Conservation (phyloP, 2,888 invertebrate species). For the Drosophila fulvimacula region DNA sequence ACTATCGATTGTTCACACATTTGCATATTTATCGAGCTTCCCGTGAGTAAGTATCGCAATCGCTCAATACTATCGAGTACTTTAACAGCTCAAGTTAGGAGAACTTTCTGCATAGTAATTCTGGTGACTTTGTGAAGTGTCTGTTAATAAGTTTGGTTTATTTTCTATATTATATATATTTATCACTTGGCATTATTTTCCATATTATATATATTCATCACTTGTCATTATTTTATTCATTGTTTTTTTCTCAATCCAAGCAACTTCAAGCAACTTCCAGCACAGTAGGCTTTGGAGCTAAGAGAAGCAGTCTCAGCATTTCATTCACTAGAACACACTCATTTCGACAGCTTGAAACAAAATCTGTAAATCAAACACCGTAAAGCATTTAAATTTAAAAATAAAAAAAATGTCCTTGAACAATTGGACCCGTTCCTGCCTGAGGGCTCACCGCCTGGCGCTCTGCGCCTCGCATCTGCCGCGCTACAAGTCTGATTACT, state of each 20-base stretch:
- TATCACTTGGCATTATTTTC: too few relatives aligned
- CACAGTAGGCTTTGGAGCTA: neutral
- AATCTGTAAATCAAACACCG: conserved; percentile 30
- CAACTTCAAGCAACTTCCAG: too few relatives aligned
- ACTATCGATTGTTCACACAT: too few relatives aligned
- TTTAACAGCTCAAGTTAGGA: too few relatives aligned
- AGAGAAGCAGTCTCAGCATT: neutral
- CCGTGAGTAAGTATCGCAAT: neutral
- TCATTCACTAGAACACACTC: conserved; percentile 7
- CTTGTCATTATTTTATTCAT: neutral
- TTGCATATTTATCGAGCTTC: too few relatives aligned
- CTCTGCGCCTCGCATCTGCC: neutral
- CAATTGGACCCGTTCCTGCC: conserved; percentile 12
- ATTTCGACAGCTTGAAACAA: conserved; percentile 50
- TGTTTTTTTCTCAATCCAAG: neutral
- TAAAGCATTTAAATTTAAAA: neutral
- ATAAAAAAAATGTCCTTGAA: conserved; percentile 27
- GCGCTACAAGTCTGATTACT: conserved; percentile 55
- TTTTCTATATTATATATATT: neutral
- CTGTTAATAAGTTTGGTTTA: too few relatives aligned
- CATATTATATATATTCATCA: neutral
- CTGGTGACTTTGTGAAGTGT: too few relatives aligned
- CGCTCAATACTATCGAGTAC: too few relatives aligned
- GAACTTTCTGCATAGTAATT: too few relatives aligned
- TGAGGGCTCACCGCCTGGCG: neutral